These are phyloP conservation scores for Keiferia lycopersicella DNA, from an alignment of 2,888 invertebrate genomes.

Conservation along the genomic window DNA sequence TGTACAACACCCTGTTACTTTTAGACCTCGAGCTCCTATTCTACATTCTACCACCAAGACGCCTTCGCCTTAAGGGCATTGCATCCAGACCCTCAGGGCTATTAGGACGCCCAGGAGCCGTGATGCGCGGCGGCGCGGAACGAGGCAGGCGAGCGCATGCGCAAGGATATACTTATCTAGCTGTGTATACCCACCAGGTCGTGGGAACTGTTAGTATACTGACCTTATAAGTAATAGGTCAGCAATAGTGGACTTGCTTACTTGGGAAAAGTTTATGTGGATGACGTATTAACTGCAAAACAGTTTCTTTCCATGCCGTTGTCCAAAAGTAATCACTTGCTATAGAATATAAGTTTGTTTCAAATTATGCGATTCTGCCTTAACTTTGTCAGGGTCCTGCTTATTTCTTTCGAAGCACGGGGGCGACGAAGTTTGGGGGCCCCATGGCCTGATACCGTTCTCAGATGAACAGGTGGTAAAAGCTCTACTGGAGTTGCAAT, in stretches of 20 bases:
- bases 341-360: too few species aligned
- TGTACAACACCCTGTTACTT: too few species aligned
- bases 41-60: too few species aligned
- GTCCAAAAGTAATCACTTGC: too few species aligned
- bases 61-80: slow-evolving; percentile 45
- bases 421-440: too few species aligned
- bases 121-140: slow-evolving; percentile 61
- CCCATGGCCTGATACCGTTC: too few species aligned
- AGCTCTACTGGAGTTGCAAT: slow-evolving; percentile 31
- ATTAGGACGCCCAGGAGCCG: slow-evolving; percentile 67
- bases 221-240: slow-evolving; percentile 15
- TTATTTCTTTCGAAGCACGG: too few species aligned
- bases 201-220: slow-evolving; percentile 17
- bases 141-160: slow-evolving; percentile 41
- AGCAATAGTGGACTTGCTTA: not conserved
- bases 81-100: slow-evolving; percentile 45
- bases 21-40: too few species aligned
- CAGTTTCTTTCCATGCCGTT: too few species aligned
- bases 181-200: not conserved
- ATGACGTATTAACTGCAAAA: too few species aligned
- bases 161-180: slow-evolving; percentile 18
- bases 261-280: not conserved
- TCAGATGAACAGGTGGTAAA: too few species aligned
- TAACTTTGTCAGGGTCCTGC: too few species aligned
- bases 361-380: not conserved